Percentiles rank a stretch among this genome's conserved stretches.
phyloP scores from a whole-genome alignment of 2,888 invertebrate genomes.

The Apodemia duryi region DNA sequence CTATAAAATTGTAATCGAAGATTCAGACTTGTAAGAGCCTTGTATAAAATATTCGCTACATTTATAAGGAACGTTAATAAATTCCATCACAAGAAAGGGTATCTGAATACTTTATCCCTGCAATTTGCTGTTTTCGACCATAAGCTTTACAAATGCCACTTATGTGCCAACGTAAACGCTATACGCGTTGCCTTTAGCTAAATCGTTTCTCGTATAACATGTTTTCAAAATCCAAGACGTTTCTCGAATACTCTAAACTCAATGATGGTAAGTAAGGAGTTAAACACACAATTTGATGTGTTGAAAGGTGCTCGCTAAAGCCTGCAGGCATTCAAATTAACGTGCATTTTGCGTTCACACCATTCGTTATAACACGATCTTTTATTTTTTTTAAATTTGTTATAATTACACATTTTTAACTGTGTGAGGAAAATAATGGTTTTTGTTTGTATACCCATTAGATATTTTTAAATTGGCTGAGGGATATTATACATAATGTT shows the following conservation, averaged over 20 bases:
- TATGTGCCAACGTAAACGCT: conserved; percentile 17
- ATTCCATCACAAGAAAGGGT: conserved; percentile 1
- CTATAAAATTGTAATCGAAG: neutral
- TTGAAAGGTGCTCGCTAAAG: conserved; percentile 64
- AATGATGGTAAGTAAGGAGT: conserved; percentile 61
- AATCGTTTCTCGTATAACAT: conserved; percentile 64
- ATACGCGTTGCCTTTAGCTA: conserved; percentile 61
- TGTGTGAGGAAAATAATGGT: neutral
- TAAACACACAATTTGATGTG: conserved; percentile 74
- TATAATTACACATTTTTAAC: conserved; percentile 37
- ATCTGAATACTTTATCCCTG: neutral
- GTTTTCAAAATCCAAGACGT: conserved; percentile 66
- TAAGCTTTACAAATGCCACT: conserved; percentile 24
- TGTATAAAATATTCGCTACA: neutral
- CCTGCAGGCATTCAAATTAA: conserved; percentile 63
- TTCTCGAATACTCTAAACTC: conserved; percentile 51
- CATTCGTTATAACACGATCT: conserved; percentile 68
- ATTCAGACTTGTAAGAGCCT: neutral
- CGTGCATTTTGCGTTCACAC: conserved; percentile 51
- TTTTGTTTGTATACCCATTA: too few relatives aligned
- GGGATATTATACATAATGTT: too few relatives aligned
- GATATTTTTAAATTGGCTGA: too few relatives aligned
- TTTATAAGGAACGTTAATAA: neutral
- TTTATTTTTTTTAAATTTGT: conserved; percentile 65
- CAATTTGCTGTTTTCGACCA: conserved; percentile 13